phyloP scores from a whole-genome alignment of 2,797 vertebrate species.

The Schizothorax lantsangensis region DNA sequence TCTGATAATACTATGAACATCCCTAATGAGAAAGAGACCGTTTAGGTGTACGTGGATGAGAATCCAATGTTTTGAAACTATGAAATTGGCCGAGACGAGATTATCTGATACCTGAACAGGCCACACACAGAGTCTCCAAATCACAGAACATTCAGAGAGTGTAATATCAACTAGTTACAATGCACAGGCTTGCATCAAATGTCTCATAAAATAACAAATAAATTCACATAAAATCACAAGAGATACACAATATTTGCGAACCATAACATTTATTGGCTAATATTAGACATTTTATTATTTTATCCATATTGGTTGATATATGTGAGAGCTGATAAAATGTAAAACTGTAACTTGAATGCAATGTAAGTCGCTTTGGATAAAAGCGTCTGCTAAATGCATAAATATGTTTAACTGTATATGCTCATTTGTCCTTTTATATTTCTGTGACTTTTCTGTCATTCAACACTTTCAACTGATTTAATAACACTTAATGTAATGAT shows the following conservation, averaged over 20 bases:
- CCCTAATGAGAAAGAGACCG: constrained; percentile 56
- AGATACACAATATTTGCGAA: not conserved
- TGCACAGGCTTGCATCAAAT: not conserved
- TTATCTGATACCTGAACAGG: constrained; percentile 64
- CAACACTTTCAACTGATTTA: not conserved
- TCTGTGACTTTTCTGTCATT: not conserved
- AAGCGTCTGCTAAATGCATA: no score
- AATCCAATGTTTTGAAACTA: constrained; percentile 53
- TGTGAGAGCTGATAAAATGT: no score
- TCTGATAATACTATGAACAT: constrained; percentile 60
- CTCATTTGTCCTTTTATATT: not conserved
- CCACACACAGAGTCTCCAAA: constrained; percentile 66
- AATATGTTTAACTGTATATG: not conserved
- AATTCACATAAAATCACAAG: not conserved
- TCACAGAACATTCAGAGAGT: constrained; percentile 7
- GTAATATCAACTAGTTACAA: not conserved
- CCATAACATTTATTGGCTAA: not conserved
- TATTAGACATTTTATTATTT: not conserved
- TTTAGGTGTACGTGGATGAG: constrained; percentile 62
- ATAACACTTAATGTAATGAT: not conserved
- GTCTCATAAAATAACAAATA: not conserved
- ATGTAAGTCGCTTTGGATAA: no score
- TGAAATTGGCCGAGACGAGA: constrained; percentile 68
- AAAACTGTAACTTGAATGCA: no score
- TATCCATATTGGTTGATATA: not conserved